Evolutionary conservation across 2,797 vertebrate genomes (phyloP), one percentile per base, ranked within the genome.

Genomic region (Tiaroga cobitis): DNA sequence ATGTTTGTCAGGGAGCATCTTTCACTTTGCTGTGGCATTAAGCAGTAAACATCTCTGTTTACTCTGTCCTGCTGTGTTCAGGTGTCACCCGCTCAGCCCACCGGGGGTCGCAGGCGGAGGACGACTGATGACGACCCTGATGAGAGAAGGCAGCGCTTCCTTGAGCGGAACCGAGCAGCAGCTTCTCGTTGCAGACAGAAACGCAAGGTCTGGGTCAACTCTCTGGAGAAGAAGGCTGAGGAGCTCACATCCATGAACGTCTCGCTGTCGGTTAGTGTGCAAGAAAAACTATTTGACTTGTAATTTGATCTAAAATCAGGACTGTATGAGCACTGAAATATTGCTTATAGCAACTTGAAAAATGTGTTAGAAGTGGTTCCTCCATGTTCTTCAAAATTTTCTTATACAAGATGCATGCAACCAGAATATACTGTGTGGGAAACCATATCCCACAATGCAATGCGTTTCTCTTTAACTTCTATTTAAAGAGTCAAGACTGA

Each of bases 161-260:
- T 99, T 73, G 98, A 99, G 92, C 95, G 98, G 87, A 99, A 99
- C 91, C 94, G 98, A 3, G 98, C 98, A 0, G 98, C 98, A 0
- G 98, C 98, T 0, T 99, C 98, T 0, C 97, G 98, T 78, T 99
- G 98, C 93, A 96, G 98, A 10, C 98, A 99, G 91, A 99, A 99
- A 19, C 96, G 98, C 90, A 99, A 99, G 88, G 87, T 98, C 29
- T 99, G 98, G 98, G 98, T 99, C 78, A 96, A 90, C 24, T 99
- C 97, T 46, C 91, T 99, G 29, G 98, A 99, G 93, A 99, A 98
- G 92, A 99, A 99, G 84, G 98, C 98, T 0, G 98, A 99, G 94
- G 98, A 99, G 87, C 97, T 99, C 81, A 96, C 95, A 37, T 93
- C 91, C 90, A 94, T 99, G 91, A 99, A 99, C 90, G 97, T 98